These are phyloP conservation scores for Macrobrachium nipponense DNA, from an alignment of 1,140 invertebrate genomes.

Conservation along the genomic window DNA sequence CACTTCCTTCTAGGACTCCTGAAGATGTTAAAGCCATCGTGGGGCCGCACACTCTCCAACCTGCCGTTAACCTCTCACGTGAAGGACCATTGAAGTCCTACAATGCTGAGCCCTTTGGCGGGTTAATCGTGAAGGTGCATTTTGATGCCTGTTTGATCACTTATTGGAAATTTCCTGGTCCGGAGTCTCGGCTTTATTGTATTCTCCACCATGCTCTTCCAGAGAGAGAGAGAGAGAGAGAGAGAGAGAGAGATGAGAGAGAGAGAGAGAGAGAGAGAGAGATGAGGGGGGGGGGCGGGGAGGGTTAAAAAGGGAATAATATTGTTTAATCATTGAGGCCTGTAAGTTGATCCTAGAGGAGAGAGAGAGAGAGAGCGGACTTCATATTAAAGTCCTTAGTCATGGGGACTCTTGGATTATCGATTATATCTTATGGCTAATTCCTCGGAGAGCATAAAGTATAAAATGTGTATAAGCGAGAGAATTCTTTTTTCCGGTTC, in stretches of 20 bases:
- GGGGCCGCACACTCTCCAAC: slow-evolving; percentile 8
- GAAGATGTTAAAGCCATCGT: too few relatives aligned
- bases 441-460: too few relatives aligned
- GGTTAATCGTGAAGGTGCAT: slow-evolving; percentile 46
- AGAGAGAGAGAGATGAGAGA: background rate
- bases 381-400: too few relatives aligned
- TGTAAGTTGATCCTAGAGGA: background rate
- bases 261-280: slow-evolving; percentile 6
- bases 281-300: background rate
- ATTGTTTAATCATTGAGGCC: background rate
- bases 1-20: too few relatives aligned
- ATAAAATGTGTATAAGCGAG: too few relatives aligned
- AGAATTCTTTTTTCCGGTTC: too few relatives aligned
- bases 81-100: slow-evolving; percentile 36
- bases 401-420: too few relatives aligned
- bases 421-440: too few relatives aligned
- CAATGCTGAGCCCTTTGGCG: slow-evolving; percentile 2
- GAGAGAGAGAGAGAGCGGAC: background rate
- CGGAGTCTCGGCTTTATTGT: background rate
- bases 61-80: slow-evolving; percentile 34
- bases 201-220: background rate
- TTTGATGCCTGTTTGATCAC: slow-evolving; percentile 45
- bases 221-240: background rate
- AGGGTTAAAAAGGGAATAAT: background rate
- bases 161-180: slow-evolving; percentile 21